These are phyloP conservation scores for Macrochelys suwanniensis DNA, from an alignment of 2,797 vertebrate species.

Conservation along the genomic window DNA sequence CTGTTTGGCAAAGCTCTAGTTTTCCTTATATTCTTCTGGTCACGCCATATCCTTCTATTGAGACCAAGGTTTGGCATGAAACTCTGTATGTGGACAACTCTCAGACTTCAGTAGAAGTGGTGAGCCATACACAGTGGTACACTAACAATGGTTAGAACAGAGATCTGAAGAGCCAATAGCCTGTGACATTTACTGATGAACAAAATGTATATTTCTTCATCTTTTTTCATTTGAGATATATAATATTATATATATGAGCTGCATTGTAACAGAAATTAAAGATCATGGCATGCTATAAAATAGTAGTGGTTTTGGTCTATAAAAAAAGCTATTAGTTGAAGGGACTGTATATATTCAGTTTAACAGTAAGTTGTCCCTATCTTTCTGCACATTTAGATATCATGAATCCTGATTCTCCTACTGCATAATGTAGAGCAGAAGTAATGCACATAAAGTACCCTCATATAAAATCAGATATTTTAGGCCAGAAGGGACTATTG, in stretches of 20 bases:
- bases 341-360: not conserved
- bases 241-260: accelerated
- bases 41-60: not conserved
- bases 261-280: accelerated
- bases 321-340: not conserved
- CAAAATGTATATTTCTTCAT: not conserved
- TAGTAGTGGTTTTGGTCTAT: accelerated
- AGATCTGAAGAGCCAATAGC: accelerated
- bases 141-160: accelerated
- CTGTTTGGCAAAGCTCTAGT: not conserved
- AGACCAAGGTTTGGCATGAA: not conserved
- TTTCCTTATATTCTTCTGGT: not conserved
- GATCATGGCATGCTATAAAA: not conserved
- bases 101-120: not conserved
- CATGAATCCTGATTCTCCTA: not conserved
- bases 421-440: not conserved
- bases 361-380: not conserved
- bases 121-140: not conserved
- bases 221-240: accelerated
- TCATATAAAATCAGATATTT: not conserved
- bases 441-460: not conserved
- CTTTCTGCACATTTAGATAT: accelerated
- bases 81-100: not conserved
- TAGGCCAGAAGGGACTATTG: not conserved
- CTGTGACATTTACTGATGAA: not conserved